These are phyloP conservation scores for Eulemur albifrons DNA, from an alignment of 2,797 vertebrate genomes.

Conservation along the genomic window DNA sequence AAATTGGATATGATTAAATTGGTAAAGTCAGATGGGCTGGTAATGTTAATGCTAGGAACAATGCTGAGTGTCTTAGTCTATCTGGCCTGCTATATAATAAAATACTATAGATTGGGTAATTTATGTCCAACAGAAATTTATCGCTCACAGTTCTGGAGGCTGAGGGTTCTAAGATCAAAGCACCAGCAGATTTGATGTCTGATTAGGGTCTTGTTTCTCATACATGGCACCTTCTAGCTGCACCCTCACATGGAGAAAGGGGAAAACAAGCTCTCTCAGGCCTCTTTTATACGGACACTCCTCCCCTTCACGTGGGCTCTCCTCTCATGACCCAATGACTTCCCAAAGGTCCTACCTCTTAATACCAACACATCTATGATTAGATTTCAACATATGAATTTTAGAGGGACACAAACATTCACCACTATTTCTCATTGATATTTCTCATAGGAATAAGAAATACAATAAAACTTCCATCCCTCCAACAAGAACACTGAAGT, in stretches of 20 bases:
- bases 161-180: neutral
- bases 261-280: neutral
- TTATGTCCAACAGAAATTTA: neutral
- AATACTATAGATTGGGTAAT: neutral
- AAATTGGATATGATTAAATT: neutral
- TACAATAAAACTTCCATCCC: neutral
- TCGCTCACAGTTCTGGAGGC: neutral
- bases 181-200: neutral
- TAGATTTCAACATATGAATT: neutral
- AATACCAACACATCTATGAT: neutral
- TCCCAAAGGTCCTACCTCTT: neutral
- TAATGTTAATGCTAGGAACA: neutral
- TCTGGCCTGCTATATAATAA: neutral
- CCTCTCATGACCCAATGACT: neutral
- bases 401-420: neutral
- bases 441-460: neutral
- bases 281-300: too few species aligned
- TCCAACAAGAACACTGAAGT: neutral
- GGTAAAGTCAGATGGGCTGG: neutral
- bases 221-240: too few species aligned
- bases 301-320: neutral
- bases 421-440: neutral
- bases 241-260: accelerated
- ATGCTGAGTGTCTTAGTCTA: neutral
- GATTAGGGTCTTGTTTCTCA: accelerated